These are phyloP conservation scores for Ypsolopha sequella DNA, from an alignment of 2,888 invertebrate species.

Conservation along the genomic window DNA sequence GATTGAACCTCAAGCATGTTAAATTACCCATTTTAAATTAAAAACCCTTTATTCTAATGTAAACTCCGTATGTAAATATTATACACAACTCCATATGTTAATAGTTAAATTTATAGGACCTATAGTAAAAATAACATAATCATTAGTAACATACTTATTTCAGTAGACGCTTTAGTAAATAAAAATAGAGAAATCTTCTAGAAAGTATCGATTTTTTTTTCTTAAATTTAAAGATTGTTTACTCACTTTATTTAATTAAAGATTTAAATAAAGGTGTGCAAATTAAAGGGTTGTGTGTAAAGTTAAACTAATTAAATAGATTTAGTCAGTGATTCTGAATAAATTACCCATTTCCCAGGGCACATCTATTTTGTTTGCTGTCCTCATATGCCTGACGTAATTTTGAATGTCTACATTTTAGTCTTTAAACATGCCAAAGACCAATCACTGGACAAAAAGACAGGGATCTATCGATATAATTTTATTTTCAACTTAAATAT, in stretches of 20 bases:
- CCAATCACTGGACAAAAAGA: conserved; percentile 60
- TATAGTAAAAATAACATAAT: conserved; percentile 65
- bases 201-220: not conserved
- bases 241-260: conserved; percentile 33
- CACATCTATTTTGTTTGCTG: conserved; percentile 25
- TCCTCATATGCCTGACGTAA: conserved; percentile 28
- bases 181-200: conserved; percentile 23
- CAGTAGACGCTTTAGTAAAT: conserved; percentile 23
- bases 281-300: conserved; percentile 71
- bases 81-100: conserved; percentile 51
- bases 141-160: conserved; percentile 55
- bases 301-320: conserved; percentile 66
- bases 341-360: conserved; percentile 26
- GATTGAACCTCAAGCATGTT: no score
- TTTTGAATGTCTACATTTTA: conserved; percentile 36
- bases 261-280: conserved; percentile 59
- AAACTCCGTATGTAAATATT: conserved; percentile 58
- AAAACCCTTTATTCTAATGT: conserved; percentile 3
- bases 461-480: conserved; percentile 55
- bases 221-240: not conserved
- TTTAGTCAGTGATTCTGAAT: conserved; percentile 47
- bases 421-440: conserved; percentile 58
- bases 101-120: conserved; percentile 60
- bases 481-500: conserved; percentile 34
- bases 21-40: conserved; percentile 13